A percentile compares a stretch with the other conserved stretches of the same genome.
Conservation (phyloP, 2,888 invertebrate genomes). For the Lottia gigantea region DNA sequence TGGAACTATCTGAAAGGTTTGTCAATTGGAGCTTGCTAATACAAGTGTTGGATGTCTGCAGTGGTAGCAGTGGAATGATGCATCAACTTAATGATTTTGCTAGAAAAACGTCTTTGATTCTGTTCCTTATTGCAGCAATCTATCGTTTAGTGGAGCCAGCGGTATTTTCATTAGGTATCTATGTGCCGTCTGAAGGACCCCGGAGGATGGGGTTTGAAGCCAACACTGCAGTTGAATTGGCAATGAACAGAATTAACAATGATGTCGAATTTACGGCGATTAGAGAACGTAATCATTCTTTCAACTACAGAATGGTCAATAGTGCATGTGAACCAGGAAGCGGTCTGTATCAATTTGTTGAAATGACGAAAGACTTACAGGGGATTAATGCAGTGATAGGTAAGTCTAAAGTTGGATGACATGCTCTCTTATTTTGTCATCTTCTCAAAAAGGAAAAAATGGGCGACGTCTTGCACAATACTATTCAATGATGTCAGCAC, state of each 20-base stretch:
- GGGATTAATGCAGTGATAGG: conserved; percentile 4
- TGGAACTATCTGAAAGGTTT: too few relatives aligned
- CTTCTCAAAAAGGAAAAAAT: not conserved
- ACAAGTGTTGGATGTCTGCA: too few relatives aligned
- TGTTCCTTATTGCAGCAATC: too few relatives aligned
- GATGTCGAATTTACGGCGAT: conserved; percentile 28
- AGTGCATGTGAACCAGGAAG: conserved; percentile 42
- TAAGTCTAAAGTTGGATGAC: not conserved
- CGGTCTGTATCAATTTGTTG: conserved; percentile 39
- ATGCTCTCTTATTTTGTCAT: not conserved
- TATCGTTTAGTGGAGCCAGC: not conserved
- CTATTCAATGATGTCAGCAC: too few relatives aligned
- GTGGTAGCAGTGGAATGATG: too few relatives aligned
- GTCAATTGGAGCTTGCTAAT: too few relatives aligned
- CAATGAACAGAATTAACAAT: conserved; percentile 31
- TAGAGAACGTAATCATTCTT: conserved; percentile 30
- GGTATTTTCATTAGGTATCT: conserved; percentile 19
- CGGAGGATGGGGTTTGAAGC: conserved; percentile 24
- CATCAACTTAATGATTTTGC: too few relatives aligned
- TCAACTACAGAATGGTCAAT: conserved; percentile 31
- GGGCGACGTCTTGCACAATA: too few relatives aligned
- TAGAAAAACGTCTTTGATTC: too few relatives aligned
- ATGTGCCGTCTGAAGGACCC: conserved; percentile 23
- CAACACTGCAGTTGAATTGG: conserved; percentile 14
- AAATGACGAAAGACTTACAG: conserved; percentile 19